Conservation (phyloP, 2,113 vertebrate species). For the Machaerirhynchus nigripectus region DNA sequence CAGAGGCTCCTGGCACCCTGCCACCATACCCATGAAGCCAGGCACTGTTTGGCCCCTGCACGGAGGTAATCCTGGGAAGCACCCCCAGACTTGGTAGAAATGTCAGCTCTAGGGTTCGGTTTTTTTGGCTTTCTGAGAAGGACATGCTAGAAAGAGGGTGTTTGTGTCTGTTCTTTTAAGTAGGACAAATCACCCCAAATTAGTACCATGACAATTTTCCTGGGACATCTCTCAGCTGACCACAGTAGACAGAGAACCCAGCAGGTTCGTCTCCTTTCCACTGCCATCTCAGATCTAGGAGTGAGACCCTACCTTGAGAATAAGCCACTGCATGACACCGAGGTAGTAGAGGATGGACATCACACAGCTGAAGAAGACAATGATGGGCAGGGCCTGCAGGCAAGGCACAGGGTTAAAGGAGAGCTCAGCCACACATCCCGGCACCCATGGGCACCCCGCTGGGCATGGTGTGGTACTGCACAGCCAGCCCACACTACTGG, state of each 20-base stretch:
- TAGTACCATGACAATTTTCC: background rate
- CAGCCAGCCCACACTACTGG: background rate
- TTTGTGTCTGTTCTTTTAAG: background rate
- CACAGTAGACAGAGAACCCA: background rate
- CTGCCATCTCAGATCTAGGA: background rate
- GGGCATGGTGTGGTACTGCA: background rate
- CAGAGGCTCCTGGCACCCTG: background rate
- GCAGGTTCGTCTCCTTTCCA: background rate
- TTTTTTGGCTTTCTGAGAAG: background rate
- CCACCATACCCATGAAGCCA: background rate
- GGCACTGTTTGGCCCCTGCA: background rate
- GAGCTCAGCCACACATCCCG: background rate
- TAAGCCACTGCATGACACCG: constrained; percentile 89
- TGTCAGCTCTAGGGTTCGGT: background rate
- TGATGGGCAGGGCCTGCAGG: constrained; percentile 84
- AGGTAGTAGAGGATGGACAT: constrained; percentile 93
- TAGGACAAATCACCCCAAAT: background rate
- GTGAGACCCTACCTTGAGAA: constrained; percentile 83
- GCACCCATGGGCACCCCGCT: background rate
- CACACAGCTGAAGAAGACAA: constrained; percentile 93
- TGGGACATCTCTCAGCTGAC: background rate
- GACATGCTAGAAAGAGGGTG: background rate
- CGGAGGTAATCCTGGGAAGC: background rate
- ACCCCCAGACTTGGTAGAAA: background rate
- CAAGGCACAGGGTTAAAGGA: background rate